phyloP scores from a whole-genome alignment of 2,113 vertebrate genomes.

The Amphiprion ocellaris region DNA sequence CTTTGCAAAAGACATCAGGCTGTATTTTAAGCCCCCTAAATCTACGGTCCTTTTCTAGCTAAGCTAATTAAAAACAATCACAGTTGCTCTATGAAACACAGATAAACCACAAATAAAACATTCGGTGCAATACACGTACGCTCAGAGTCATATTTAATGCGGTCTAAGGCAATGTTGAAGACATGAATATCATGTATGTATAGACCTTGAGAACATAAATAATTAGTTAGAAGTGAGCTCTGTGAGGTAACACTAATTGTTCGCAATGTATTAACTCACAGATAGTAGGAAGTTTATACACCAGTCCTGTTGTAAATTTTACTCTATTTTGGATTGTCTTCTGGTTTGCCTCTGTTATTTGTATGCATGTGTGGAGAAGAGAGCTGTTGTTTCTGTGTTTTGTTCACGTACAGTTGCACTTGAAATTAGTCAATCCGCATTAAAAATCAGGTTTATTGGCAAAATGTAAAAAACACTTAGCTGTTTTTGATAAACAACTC shows the following conservation, averaged over 20 bases:
- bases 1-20: not conserved
- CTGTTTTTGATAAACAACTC: too few species aligned
- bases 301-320: too few species aligned
- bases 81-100: not conserved
- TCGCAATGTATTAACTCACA: not conserved
- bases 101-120: not conserved
- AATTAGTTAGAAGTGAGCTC: constrained; percentile 17
- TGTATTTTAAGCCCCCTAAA: not conserved
- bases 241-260: constrained; percentile 14
- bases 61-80: constrained; percentile 21
- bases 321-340: too few species aligned
- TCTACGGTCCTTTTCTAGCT: not conserved
- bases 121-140: not conserved
- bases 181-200: not conserved
- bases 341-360: too few species aligned
- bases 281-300: not conserved
- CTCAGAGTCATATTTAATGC: constrained; percentile 3
- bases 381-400: too few species aligned
- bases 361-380: too few species aligned
- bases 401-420: too few species aligned
- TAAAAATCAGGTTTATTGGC: too few species aligned
- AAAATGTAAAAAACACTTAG: too few species aligned
- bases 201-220: constrained; percentile 2
- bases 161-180: constrained; percentile 5
- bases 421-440: too few species aligned